Conservation (phyloP, 1,140 invertebrate species). For the Reticulitermes speratus region DNA sequence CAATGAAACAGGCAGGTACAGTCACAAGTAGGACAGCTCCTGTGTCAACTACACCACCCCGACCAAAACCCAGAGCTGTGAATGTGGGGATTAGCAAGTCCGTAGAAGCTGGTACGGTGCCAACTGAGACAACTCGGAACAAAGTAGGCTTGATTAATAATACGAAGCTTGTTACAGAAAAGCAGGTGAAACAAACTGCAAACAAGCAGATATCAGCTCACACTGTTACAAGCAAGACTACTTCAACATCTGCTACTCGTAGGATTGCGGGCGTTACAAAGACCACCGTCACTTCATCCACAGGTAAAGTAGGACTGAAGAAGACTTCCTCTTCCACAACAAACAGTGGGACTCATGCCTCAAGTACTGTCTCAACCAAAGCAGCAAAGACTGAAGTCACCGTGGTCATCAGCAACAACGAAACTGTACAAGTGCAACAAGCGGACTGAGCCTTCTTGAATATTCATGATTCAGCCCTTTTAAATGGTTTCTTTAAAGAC, state of each 20-base stretch:
- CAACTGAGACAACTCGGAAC: conserved; percentile 34
- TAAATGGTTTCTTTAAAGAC: neutral
- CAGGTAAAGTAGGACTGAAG: neutral
- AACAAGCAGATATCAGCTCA: conserved; percentile 58
- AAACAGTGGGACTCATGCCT: neutral
- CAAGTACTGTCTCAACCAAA: neutral
- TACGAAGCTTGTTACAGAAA: conserved; percentile 44
- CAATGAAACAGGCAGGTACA: conserved; percentile 42
- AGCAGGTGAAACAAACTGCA: conserved; percentile 58
- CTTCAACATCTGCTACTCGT: conserved; percentile 38
- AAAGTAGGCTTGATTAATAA: conserved; percentile 35
- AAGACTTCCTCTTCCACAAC: neutral
- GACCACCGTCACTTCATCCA: neutral
- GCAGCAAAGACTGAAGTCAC: conserved; percentile 1
- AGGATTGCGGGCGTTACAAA: neutral
- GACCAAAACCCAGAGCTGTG: conserved; percentile 24
- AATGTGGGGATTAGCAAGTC: conserved; percentile 27
- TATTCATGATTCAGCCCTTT: neutral
- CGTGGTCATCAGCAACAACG: neutral
- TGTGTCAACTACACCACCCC: neutral
- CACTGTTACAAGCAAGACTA: conserved; percentile 36
- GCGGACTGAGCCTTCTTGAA: neutral
- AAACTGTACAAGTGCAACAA: neutral
- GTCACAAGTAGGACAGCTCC: conserved; percentile 34
- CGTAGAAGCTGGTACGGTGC: neutral